Evolutionary conservation across 2,888 invertebrate species (phyloP).

Genomic region (Norana najaformis): DNA sequence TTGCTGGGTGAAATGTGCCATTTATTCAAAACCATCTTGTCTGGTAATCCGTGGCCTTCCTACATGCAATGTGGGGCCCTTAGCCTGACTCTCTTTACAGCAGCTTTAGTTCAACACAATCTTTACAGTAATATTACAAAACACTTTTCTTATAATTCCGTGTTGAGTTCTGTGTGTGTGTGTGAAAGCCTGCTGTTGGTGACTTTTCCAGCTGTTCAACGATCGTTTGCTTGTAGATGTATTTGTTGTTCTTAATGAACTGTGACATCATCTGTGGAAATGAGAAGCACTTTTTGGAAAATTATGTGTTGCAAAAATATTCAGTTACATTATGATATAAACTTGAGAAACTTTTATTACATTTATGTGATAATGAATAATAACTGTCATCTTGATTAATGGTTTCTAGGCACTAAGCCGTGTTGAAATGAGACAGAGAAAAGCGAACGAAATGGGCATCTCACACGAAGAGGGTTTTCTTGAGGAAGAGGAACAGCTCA

Average conservation of each 20-base stretch:
- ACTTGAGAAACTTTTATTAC: background rate
- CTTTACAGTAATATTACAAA: too few relatives aligned
- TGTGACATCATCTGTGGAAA: background rate
- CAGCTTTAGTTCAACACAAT: too few relatives aligned
- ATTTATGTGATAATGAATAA: background rate
- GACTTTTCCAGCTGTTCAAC: too few relatives aligned
- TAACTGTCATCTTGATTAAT: background rate
- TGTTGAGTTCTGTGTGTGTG: too few relatives aligned
- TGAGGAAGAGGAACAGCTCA: slow-evolving; percentile 90
- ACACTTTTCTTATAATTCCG: too few relatives aligned
- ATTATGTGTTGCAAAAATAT: background rate
- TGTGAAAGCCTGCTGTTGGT: too few relatives aligned
- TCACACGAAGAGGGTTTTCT: slow-evolving; percentile 94
- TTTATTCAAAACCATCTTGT: too few relatives aligned
- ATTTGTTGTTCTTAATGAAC: background rate
- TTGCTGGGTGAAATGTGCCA: background rate
- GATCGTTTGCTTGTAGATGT: too few relatives aligned
- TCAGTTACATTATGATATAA: background rate
- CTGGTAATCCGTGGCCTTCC: too few relatives aligned
- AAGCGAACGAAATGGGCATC: slow-evolving; percentile 90
- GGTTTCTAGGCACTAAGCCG: slow-evolving; percentile 83
- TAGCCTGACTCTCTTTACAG: too few relatives aligned
- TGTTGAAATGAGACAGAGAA: slow-evolving; percentile 91
- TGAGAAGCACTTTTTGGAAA: too few relatives aligned
- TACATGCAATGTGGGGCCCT: too few relatives aligned